Base-by-base conservation (phyloP, 2,113 vertebrate genomes). In the Aix galericulata region DNA sequence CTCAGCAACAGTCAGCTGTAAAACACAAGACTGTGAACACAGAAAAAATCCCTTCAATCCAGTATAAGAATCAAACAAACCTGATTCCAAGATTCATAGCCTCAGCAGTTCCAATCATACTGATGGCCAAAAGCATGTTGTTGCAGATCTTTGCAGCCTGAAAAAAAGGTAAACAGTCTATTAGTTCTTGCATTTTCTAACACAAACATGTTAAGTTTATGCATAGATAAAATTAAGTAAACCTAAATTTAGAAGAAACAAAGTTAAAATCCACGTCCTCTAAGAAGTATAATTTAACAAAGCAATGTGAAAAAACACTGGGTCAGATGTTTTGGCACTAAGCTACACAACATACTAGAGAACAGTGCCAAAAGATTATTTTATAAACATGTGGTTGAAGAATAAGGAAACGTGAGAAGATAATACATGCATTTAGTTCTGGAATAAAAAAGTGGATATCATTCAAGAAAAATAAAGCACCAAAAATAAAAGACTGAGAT, bases 71-170 rank as follows among this genome's bases (percentile, higher is more conserved):
- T 80, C 78, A 71, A 91, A 97, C 97, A 83, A 97, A 99, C 99
- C 99, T 99, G 98, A 99, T 99, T 97, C 99, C 99, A 91, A 99
- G 98, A 97, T 99, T 99, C 99, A 99, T 99, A 11, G 99, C 97
- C 96, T 99, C 99, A 56, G 99, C 98, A 22, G 99, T 99, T 85
- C 99, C 99, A 68, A 99, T 99, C 99, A 99, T 99, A 96, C 99
- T 98, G 83, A 99, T 99, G 66, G 98, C 99, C 94, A 99, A 97
- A 66, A 99, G 98, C 99, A 99, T 99, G 96, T 99, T 99, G 98
- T 99, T 99, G 95, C 99, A 99, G 96, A 99, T 99, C 98, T 99
- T 99, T 68, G 99, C 99, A 88, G 99, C 99, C 99, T 99, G 95
- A 73, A 98, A 98, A 94, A 22, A 97, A 40, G 38, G 73, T 42